These are phyloP conservation scores for Vandiemenella viatica DNA, from an alignment of 2,888 invertebrate species.

Conservation along the genomic window DNA sequence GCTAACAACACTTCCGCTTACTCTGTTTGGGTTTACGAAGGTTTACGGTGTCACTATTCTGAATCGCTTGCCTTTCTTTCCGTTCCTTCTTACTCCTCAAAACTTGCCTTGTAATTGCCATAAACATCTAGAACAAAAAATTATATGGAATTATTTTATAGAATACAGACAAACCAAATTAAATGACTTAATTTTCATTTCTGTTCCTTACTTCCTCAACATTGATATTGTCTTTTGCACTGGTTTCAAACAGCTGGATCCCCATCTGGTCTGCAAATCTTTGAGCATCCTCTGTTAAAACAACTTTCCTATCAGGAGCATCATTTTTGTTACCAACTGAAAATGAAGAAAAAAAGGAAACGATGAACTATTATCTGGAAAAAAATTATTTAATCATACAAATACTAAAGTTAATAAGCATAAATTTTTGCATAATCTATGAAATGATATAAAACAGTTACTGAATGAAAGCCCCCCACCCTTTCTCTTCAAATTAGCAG, in stretches of 20 bases:
- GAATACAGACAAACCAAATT: neutral
- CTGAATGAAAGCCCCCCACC: too few species aligned
- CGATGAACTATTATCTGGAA: too few species aligned
- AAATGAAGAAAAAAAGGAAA: constrained; percentile 17
- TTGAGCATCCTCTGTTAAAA: constrained; percentile 91
- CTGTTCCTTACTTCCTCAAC: constrained; percentile 75
- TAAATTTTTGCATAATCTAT: neutral
- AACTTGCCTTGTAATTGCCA: constrained; percentile 62
- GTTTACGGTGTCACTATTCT: constrained; percentile 51
- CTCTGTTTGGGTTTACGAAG: constrained; percentile 37
- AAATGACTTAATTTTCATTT: too few species aligned
- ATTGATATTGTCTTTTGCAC: constrained; percentile 97
- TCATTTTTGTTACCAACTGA: constrained; percentile 94
- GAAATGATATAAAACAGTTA: neutral
- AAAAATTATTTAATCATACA: neutral
- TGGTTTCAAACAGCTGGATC: constrained; percentile 93
- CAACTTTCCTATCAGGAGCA: constrained; percentile 86
- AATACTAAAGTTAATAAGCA: neutral
- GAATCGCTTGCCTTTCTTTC: constrained; percentile 57
- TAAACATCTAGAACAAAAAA: constrained; percentile 43
- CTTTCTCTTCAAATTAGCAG: too few species aligned
- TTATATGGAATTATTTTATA: neutral
- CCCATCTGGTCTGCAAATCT: constrained; percentile 95
- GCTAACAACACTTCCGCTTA: constrained; percentile 25
- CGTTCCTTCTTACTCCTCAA: constrained; percentile 70